Conservation (phyloP, 1,140 invertebrate species). For the Monochamus saltuarius region DNA sequence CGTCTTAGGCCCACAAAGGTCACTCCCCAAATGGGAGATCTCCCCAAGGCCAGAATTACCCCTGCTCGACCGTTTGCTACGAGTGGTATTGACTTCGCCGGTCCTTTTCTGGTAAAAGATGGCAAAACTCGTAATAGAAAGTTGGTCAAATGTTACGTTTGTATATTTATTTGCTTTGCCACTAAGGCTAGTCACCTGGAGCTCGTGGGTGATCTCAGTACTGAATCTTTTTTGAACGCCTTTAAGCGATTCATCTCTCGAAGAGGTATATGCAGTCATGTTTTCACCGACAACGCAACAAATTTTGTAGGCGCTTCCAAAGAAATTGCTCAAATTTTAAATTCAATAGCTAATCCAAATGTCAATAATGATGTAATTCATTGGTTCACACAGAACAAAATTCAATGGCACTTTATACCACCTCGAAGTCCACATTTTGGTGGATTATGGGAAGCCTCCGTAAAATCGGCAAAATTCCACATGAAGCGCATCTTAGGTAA, state of each 20-base stretch:
- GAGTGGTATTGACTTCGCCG: slow-evolving; percentile 46
- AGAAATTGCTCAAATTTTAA: neutral
- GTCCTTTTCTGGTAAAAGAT: slow-evolving; percentile 36
- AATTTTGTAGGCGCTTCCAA: slow-evolving; percentile 36
- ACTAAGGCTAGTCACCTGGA: slow-evolving; percentile 43
- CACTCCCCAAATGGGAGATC: slow-evolving; percentile 42
- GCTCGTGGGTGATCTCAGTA: slow-evolving; percentile 23
- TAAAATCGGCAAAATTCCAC: neutral
- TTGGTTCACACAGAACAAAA: neutral
- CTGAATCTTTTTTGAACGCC: slow-evolving; percentile 37
- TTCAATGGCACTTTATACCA: slow-evolving; percentile 11
- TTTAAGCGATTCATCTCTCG: slow-evolving; percentile 42
- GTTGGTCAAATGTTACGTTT: slow-evolving; percentile 33
- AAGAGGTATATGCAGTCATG: slow-evolving; percentile 26
- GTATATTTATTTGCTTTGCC: slow-evolving; percentile 47
- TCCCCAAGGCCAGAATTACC: slow-evolving; percentile 40
- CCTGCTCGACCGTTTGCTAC: slow-evolving; percentile 33
- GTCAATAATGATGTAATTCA: neutral
- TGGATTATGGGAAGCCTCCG: slow-evolving; percentile 4
- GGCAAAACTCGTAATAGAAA: neutral
- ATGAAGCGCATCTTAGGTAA: neutral
- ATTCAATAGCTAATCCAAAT: neutral
- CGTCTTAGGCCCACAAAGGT: slow-evolving; percentile 4
- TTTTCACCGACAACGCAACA: slow-evolving; percentile 39
- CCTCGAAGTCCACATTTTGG: slow-evolving; percentile 1